These are phyloP conservation scores for Caradrina clavipalpis DNA, from an alignment of 2,888 invertebrate species.

Conservation along the genomic window DNA sequence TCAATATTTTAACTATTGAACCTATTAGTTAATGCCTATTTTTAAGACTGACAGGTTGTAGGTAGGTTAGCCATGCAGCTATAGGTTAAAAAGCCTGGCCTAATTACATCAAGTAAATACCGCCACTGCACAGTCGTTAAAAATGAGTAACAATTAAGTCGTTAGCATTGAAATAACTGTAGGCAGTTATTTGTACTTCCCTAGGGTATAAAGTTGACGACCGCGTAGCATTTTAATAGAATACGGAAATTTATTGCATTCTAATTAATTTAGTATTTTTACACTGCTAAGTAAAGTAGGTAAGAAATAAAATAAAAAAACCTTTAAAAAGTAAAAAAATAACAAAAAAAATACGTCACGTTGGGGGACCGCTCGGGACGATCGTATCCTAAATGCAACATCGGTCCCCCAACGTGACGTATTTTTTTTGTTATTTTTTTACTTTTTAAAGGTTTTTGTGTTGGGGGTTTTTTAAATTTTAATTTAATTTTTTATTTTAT, in stretches of 20 bases:
- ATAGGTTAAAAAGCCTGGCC: constrained; percentile 14
- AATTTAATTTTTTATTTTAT: too few species aligned
- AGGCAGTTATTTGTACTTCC: constrained; percentile 30
- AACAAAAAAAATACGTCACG: too few species aligned
- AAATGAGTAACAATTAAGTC: constrained; percentile 27
- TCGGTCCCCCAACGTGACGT: too few species aligned
- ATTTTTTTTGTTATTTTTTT: too few species aligned
- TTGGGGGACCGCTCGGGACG: too few species aligned
- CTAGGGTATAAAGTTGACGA: constrained; percentile 9
- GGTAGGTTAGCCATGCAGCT: constrained; percentile 1
- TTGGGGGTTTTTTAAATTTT: too few species aligned
- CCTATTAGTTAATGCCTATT: constrained; percentile 23
- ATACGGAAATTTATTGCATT: constrained; percentile 17
- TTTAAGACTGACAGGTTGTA: constrained; percentile 26
- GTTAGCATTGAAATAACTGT: constrained; percentile 46
- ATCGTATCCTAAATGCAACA: too few species aligned
- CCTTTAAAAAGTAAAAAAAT: neutral
- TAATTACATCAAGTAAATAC: constrained; percentile 34
- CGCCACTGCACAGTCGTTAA: constrained; percentile 17
- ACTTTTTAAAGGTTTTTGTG: too few species aligned
- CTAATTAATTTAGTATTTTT: neutral
- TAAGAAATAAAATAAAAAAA: too few species aligned
- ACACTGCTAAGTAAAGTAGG: neutral
- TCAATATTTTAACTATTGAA: too few species aligned
- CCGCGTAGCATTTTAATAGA: constrained; percentile 8